Base-by-base conservation (phyloP, 2,113 vertebrate genomes). In the Ginglymostoma cirratum region DNA sequence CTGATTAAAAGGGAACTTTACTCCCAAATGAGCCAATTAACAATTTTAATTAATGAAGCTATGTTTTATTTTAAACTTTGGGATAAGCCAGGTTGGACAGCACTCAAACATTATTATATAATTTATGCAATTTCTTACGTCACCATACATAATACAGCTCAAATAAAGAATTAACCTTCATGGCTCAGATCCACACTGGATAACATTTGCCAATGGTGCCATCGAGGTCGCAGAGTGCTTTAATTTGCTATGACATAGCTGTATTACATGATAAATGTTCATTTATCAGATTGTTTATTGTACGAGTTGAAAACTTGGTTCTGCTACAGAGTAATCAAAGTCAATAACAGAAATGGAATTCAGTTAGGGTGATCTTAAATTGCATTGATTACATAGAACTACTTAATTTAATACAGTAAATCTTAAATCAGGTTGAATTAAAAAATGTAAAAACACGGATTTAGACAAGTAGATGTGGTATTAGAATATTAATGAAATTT, bases 401-500 rank as follows among this genome's bases (percentile, higher is more conserved):
- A 30, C n/a, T 66, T 93, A 12, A 93, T 93, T 67, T 93, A 65
- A 61, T 38, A 38, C 21, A 66, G 61, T 93, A 66, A 93, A 93
- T 66, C 61, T 38, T 93, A 93, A 66, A 93, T 66, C 66, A 92
- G 66, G 66, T 66, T 66, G 34, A 52, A 95, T 95, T 95, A 30
- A 30, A 95, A 72, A 89, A 0, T 72, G 15, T 38, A 66, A 48
- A 72, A 72, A 52, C 27, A 72, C 2, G 45, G 61, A 45, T 61
- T 95, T 52, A 95, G 94, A 95, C 67, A 72, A 52, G 69, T 89
- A 61, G 3, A 45, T 52, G 42, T 52, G 23, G 69, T 95, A 38
- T 72, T 48, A 48, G 94, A 95, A 95, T 95, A 95, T 72, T 95
- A 34, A 72, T 95, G 67, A 45, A 72, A 95, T 95, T 95, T 70